These are phyloP conservation scores for Thymelicus lineola DNA, from an alignment of 2,888 invertebrate genomes.

Conservation along the genomic window DNA sequence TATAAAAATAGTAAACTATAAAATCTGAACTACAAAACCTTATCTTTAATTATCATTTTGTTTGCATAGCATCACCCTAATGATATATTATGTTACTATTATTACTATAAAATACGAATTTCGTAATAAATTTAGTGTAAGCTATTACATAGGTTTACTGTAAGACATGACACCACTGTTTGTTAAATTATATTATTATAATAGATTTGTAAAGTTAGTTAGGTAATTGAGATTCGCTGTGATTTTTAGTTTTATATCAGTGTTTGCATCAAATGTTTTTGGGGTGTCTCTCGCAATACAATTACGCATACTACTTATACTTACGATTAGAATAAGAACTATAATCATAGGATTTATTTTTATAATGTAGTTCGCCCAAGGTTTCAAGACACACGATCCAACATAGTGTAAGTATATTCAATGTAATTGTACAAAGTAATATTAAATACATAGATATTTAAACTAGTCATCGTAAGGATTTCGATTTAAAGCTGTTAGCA, in stretches of 20 bases:
- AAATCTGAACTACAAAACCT: constrained; percentile 5
- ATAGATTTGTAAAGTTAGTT: constrained; percentile 59
- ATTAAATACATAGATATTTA: constrained; percentile 47
- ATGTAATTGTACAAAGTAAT: constrained; percentile 51
- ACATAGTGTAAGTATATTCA: constrained; percentile 44
- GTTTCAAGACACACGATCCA: constrained; percentile 68
- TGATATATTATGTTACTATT: constrained; percentile 41
- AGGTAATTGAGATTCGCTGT: constrained; percentile 71
- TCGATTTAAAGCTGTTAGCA: constrained; percentile 10
- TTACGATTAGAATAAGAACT: constrained; percentile 46
- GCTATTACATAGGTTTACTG: constrained; percentile 42
- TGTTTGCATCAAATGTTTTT: constrained; percentile 47
- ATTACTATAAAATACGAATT: constrained; percentile 61
- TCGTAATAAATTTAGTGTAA: constrained; percentile 50
- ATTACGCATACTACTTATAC: constrained; percentile 45
- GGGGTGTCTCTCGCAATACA: constrained; percentile 49
- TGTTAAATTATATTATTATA: constrained; percentile 45
- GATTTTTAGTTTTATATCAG: constrained; percentile 63
- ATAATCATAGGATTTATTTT: constrained; percentile 69
- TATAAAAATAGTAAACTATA: too few relatives aligned
- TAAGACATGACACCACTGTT: constrained; percentile 64
- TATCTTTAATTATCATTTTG: constrained; percentile 7
- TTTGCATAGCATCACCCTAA: constrained; percentile 31
- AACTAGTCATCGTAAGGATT: constrained; percentile 41
- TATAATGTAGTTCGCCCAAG: constrained; percentile 65